Percentiles rank a stretch among this genome's conserved stretches.
phyloP scores from a whole-genome alignment of 2,113 vertebrate genomes.

The Pterophyllum scalare region DNA sequence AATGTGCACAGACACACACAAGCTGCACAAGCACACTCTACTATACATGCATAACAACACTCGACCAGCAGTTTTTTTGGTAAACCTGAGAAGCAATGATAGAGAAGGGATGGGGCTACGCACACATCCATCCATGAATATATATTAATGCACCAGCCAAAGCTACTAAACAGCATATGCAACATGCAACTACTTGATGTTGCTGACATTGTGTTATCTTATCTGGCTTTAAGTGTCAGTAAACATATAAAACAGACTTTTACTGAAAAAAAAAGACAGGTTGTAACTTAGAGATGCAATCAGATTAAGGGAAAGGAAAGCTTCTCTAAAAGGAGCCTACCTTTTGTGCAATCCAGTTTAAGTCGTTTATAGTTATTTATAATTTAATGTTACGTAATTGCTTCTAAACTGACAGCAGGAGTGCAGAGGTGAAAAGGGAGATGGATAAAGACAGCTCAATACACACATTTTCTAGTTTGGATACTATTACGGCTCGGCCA shows the following conservation, averaged over 20 bases:
- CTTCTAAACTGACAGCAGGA: not conserved
- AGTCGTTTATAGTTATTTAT: not conserved
- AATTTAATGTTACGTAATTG: not conserved
- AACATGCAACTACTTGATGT: not conserved
- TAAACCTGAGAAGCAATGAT: not conserved
- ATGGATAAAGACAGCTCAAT: not conserved
- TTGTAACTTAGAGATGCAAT: not conserved
- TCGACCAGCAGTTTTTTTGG: constrained; percentile 14
- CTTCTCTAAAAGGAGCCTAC: not conserved
- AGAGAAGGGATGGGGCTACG: not conserved
- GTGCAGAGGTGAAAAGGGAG: not conserved
- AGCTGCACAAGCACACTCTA: not conserved
- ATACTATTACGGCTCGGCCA: too few species aligned
- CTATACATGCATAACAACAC: not conserved
- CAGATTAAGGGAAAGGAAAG: not conserved
- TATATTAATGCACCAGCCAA: not conserved
- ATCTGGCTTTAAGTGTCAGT: too few species aligned
- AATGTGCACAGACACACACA: constrained; percentile 19
- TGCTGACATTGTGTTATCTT: too few species aligned
- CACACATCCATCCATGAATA: not conserved
- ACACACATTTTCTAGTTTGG: not conserved
- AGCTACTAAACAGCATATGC: not conserved
- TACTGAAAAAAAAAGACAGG: not conserved
- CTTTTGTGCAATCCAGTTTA: not conserved
- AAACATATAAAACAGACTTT: not conserved